phyloP scores from a whole-genome alignment of 2,888 invertebrate species.

The Apotomis capreana region DNA sequence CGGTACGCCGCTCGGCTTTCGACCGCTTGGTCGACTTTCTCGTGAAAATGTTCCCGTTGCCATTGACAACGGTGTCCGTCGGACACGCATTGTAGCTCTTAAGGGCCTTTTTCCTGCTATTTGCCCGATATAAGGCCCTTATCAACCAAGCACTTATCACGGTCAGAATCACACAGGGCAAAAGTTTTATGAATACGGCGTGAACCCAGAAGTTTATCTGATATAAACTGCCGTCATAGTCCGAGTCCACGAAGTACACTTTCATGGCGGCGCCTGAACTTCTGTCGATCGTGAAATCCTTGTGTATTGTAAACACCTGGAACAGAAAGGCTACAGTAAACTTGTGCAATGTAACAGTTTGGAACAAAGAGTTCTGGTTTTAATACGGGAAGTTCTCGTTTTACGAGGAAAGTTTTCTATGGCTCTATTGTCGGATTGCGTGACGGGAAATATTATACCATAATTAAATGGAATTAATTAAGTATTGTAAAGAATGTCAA shows the following conservation, averaged over 20 bases:
- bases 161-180: slow-evolving; percentile 91
- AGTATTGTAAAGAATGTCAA: no score
- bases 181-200: slow-evolving; percentile 89
- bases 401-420: slow-evolving; percentile 13
- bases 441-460: not conserved
- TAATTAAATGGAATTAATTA: not conserved
- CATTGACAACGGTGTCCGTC: slow-evolving; percentile 63
- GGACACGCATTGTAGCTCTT: slow-evolving; percentile 79
- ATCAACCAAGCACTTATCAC: slow-evolving; percentile 89
- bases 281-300: slow-evolving; percentile 55
- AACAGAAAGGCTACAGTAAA: slow-evolving; percentile 46
- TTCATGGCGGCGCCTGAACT: slow-evolving; percentile 57
- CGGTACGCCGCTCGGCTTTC: slow-evolving; percentile 79
- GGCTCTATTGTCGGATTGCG: not conserved
- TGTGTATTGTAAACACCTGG: slow-evolving; percentile 78
- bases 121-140: slow-evolving; percentile 87
- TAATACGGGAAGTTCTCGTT: slow-evolving; percentile 30
- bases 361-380: slow-evolving; percentile 2
- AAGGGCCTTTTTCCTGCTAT: slow-evolving; percentile 85
- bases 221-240: slow-evolving; percentile 84
- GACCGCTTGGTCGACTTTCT: slow-evolving; percentile 72
- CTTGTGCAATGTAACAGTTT: not conserved
- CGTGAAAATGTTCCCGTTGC: slow-evolving; percentile 71
- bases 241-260: slow-evolving; percentile 80
- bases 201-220: slow-evolving; percentile 92